A percentile compares a stretch with the other conserved stretches of the same genome.
These are phyloP conservation scores for Chaenodraco wilsoni DNA, from an alignment of 2,797 vertebrate species.

Conservation along the genomic window DNA sequence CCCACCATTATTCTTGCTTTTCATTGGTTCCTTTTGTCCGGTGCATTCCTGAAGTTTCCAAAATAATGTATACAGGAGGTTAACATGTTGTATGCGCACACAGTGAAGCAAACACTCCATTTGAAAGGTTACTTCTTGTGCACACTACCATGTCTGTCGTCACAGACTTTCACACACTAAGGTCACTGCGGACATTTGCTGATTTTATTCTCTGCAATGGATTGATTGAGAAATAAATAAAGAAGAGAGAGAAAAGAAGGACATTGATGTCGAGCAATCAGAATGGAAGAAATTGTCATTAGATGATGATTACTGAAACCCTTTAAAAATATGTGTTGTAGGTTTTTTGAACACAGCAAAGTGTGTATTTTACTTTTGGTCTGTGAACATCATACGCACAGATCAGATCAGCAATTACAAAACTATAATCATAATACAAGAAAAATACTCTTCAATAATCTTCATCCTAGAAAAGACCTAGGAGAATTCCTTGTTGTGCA, in stretches of 20 bases:
- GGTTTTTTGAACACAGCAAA: neutral
- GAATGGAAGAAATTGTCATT: neutral
- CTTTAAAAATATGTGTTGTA: neutral
- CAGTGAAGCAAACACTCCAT: conserved; percentile 30
- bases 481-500: neutral
- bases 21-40: conserved; percentile 63
- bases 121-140: conserved; percentile 45
- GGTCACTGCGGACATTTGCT: conserved; percentile 19
- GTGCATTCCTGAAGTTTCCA: conserved; percentile 60
- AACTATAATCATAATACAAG: neutral
- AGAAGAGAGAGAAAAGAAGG: neutral
- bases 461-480: neutral
- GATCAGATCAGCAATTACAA: neutral
- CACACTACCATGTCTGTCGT: no score
- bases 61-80: conserved; percentile 49
- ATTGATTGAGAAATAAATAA: neutral
- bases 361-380: conserved; percentile 9
- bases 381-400: neutral
- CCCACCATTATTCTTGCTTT: conserved; percentile 59
- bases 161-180: conserved; percentile 17
- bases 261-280: neutral
- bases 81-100: conserved; percentile 34
- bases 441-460: no score
- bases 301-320: neutral
- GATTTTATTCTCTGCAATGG: neutral